Percentiles rank a stretch among this genome's conserved stretches.
Conservation (phyloP, 1,140 invertebrate genomes). For the Procambarus clarkii region DNA sequence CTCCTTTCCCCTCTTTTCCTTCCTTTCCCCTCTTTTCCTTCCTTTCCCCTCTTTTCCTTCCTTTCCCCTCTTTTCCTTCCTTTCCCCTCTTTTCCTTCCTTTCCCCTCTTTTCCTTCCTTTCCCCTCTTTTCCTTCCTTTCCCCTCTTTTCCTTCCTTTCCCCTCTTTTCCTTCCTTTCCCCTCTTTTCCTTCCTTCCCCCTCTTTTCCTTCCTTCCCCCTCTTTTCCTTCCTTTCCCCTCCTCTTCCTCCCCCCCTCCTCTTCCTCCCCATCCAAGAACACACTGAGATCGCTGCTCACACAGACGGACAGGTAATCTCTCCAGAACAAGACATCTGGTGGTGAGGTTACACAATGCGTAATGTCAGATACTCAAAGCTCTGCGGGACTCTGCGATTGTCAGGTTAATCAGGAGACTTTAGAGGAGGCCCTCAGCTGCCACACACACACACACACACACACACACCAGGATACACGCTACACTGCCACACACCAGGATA, state of each 20-base stretch:
- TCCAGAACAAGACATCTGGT: too few species aligned
- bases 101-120: constrained; percentile 15
- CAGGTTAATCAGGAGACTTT: neutral
- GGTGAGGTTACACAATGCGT: neutral
- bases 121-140: neutral
- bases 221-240: neutral
- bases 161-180: neutral
- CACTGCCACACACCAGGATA: too few species aligned
- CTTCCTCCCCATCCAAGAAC: neutral
- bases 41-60: neutral
- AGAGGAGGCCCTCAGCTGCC: too few species aligned
- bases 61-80: neutral
- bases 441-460: too few species aligned
- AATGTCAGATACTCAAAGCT: neutral
- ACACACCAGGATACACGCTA: too few species aligned
- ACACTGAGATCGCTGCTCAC: neutral
- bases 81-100: neutral
- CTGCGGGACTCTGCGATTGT: neutral
- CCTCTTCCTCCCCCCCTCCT: neutral
- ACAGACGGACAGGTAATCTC: neutral
- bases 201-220: neutral
- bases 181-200: neutral
- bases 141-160: constrained; percentile 7
- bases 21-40: neutral
- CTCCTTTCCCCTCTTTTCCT: neutral